Evolutionary conservation across 2,888 invertebrate genomes (phyloP).

Genomic region (Prosapia bicincta): DNA sequence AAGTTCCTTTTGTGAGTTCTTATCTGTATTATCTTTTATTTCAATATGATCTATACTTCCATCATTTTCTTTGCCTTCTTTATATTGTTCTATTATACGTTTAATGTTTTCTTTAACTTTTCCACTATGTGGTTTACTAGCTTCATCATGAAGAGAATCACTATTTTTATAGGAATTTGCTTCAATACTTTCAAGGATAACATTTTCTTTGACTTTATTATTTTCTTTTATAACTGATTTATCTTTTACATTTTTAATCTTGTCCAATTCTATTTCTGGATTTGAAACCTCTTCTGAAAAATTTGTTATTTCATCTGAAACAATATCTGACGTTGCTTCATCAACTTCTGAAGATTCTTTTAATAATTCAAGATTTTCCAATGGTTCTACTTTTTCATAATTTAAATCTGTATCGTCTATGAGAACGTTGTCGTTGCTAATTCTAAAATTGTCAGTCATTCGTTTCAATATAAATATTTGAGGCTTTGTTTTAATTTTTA

Average conservation of each 20-base stretch:
- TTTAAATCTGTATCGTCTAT: neutral
- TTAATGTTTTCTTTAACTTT: neutral
- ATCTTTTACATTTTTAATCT: neutral
- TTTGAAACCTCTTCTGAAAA: neutral
- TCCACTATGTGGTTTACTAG: neutral
- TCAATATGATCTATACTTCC: neutral
- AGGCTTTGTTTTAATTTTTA: slow-evolving; percentile 78
- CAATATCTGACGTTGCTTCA: neutral
- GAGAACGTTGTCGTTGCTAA: neutral
- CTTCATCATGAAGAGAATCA: neutral
- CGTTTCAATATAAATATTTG: slow-evolving; percentile 74
- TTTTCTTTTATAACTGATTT: neutral
- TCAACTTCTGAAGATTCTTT: neutral
- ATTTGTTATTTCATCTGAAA: neutral
- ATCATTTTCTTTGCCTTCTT: neutral
- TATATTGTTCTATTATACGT: neutral
- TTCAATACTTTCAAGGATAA: neutral
- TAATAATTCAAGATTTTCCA: neutral
- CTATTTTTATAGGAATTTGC: neutral
- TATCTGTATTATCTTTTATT: neutral
- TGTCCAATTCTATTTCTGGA: neutral
- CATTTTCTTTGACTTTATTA: neutral
- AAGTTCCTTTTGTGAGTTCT: neutral
- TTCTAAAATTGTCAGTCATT: slow-evolving; percentile 45
- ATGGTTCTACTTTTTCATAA: neutral